Conservation (phyloP, 1,140 invertebrate genomes). For the Papilio helenus region DNA sequence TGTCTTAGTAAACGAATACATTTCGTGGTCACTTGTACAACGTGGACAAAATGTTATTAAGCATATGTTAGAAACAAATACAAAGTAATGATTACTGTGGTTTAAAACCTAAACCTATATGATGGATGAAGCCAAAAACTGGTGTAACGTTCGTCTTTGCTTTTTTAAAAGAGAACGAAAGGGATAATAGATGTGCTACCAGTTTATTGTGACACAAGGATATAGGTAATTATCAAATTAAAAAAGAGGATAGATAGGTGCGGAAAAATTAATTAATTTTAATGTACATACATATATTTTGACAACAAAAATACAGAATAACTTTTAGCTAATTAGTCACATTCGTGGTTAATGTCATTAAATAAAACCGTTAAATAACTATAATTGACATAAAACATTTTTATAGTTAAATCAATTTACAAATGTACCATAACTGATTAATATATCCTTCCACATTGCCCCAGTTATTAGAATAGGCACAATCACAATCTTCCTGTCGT, state of each 20-base stretch:
- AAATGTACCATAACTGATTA: neutral
- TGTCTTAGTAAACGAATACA: neutral
- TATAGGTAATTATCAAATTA: no score
- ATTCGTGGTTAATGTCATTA: neutral
- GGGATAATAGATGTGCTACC: no score
- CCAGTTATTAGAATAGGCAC: conserved; percentile 15
- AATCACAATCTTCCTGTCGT: conserved; percentile 9
- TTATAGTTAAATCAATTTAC: neutral
- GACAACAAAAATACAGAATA: no score
- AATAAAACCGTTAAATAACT: neutral
- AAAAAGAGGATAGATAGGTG: no score
- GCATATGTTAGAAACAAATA: conserved; percentile 5
- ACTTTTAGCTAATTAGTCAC: neutral
- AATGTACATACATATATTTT: no score
- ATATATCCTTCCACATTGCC: neutral
- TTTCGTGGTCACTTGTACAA: neutral
- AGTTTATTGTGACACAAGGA: no score
- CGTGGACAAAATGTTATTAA: neutral
- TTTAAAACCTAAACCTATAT: neutral
- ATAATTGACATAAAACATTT: neutral
- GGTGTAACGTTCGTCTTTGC: no score
- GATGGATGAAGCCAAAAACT: no score
- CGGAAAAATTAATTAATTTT: no score
- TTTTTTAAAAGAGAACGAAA: no score
- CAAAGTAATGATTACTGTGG: neutral